Base-by-base conservation (phyloP, 2,113 vertebrate species). In the Sinocyclocheilus rhinocerous region DNA sequence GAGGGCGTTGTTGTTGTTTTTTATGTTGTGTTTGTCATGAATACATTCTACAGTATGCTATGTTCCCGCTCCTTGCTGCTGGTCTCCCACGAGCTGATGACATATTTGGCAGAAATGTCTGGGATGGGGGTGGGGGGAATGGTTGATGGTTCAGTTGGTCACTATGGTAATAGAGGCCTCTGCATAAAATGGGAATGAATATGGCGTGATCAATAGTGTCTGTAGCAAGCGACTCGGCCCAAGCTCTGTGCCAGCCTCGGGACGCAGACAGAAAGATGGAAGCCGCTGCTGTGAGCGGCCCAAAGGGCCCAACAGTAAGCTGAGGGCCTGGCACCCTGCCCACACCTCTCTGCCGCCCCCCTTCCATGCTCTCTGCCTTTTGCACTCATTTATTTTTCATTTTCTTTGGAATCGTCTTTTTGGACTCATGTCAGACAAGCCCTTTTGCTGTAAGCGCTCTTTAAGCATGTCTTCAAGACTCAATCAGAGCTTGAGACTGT, bases 101-200 rank as follows among this genome's bases (percentile, higher is more conserved):
- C 75, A 79, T 84, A 76, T 88, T 87, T 84, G 81, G 87, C 86
- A 85, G 81, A 79, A 82, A 50, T 65, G 63, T 61, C 73, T 92
- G 94, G 93, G 92, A 93, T 93, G 92, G 92, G 90, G 92, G 92
- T 92, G 92, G 93, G 92, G 93, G 76, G 84, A 93, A 95, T 95
- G 92, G 91, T 94, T 94, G 92, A 94, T 93, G 92, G 91, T 93
- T 92, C 92, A 92, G 91, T 94, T 93, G 94, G 93, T 95, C 93
- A 92, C 93, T 94, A 94, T 95, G 94, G 95, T 91, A 94, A 95
- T 94, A 92, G 94, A 93, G 92, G 92, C 86, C 91, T 91, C 88
- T 86, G 91, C 90, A 91, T 87, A 92, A 81, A 93, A 92, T 59
- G 73, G 48, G 10, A 76, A 33, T 84, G 84, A 89, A 70, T 88